Evolutionary conservation across 2,113 vertebrate genomes (phyloP).

Genomic region (Spea bombifrons): DNA sequence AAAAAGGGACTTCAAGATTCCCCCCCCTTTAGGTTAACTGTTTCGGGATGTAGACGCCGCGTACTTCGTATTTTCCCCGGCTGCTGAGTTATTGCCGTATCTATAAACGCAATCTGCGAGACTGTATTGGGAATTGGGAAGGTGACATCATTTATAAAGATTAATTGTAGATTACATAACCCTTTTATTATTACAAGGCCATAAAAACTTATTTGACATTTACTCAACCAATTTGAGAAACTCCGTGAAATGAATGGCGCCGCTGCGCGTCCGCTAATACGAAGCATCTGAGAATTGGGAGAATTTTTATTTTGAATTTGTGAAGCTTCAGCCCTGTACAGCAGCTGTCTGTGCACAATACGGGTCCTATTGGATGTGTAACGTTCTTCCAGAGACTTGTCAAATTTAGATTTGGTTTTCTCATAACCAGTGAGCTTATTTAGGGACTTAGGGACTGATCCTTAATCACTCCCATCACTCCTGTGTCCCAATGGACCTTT

Average conservation of each 20-base stretch:
- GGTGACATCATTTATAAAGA: background rate
- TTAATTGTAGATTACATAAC: background rate
- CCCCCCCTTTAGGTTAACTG: background rate
- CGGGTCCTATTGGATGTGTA: too few relatives aligned
- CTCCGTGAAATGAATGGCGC: background rate
- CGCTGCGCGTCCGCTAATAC: background rate
- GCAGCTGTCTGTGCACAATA: too few relatives aligned
- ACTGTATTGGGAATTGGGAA: background rate
- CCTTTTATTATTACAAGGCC: background rate
- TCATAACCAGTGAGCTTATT: too few relatives aligned
- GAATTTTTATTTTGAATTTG: background rate
- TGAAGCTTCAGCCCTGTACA: too few relatives aligned
- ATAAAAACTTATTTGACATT: background rate
- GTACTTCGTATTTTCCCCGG: too few relatives aligned
- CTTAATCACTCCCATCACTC: too few relatives aligned
- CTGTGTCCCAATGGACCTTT: too few relatives aligned
- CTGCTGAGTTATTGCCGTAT: background rate
- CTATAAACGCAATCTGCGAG: background rate
- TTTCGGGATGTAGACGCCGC: background rate
- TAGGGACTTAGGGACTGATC: too few relatives aligned
- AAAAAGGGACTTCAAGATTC: background rate
- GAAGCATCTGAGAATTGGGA: background rate
- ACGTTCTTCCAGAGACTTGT: too few relatives aligned
- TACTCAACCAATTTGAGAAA: background rate
- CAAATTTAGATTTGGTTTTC: too few relatives aligned